Evolutionary conservation across 2,888 invertebrate genomes (phyloP), one percentile per base, ranked within the genome.

Genomic region (Antheraea assamensis): DNA sequence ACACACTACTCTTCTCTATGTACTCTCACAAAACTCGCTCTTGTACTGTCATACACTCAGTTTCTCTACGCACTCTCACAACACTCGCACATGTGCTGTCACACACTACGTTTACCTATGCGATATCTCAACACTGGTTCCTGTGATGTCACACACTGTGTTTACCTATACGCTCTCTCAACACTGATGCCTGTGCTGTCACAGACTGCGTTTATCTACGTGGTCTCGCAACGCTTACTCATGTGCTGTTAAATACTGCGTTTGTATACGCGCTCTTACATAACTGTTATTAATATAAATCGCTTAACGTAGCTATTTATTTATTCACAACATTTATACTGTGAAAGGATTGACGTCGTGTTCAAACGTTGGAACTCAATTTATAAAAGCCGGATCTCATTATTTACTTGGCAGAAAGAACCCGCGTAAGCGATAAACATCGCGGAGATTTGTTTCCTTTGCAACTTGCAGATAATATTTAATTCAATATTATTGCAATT

Each of bases 301-400:
- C 58, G n/a, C 49, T 71, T 49, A 71, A 72, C 72, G 30, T 58
- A 68, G 70, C 24, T 55, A 19, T 55, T 72, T 72, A 68, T 68
- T 68, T 66, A 68, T 68, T 66, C 24, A 58, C 42, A 75, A 49
- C 35, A 58, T 73, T 76, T 72, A 72, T 68, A 70, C 42, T 10
- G 30, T 61, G 75, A 78, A 76, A 24, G 27, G 71, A 70, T 71
- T 70, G 71, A 76, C 70, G 76, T 74, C 75, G 71, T 72, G 72
- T 71, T 76, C 72, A 75, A 80, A 79, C 76, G 78, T 78, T 78
- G 81, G 78, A 82, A 84, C 86, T 87, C 84, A 84, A 86, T 88
- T 87, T 85, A 86, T 83, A 84, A 85, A 79, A 81, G 82, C 80
- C 82, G 83, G 84, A 85, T 85, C 85, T 84, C 87, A 88, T 88